These are phyloP conservation scores for Tympanuchus pallidicinctus DNA, from an alignment of 2,113 vertebrate genomes.

Conservation along the genomic window DNA sequence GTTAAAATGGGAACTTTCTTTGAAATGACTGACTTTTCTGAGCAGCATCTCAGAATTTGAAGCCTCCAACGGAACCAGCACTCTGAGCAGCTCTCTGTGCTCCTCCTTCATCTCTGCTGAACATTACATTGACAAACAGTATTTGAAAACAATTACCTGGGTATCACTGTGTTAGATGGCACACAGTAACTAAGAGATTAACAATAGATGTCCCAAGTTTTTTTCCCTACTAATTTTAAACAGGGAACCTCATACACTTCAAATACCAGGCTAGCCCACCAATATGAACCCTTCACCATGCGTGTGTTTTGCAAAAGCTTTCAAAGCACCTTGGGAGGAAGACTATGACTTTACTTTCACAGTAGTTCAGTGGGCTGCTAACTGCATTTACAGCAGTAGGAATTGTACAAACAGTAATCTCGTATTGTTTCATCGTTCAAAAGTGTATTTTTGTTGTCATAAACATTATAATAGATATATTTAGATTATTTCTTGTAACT, in stretches of 20 bases:
- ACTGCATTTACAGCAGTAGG: background rate
- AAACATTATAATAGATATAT: background rate
- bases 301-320: background rate
- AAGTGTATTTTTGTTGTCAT: background rate
- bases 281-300: background rate
- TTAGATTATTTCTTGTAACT: background rate
- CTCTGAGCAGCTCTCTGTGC: constrained; percentile 24
- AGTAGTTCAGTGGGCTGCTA: background rate
- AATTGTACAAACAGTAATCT: background rate
- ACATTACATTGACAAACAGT: constrained; percentile 10
- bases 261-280: background rate
- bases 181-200: background rate
- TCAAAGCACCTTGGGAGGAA: background rate
- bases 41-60: constrained; percentile 35
- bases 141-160: constrained; percentile 23
- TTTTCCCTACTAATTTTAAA: background rate
- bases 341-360: background rate
- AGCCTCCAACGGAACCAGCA: constrained; percentile 44
- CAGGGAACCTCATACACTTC: background rate
- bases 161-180: background rate
- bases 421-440: background rate
- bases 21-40: constrained; percentile 68
- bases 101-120: constrained; percentile 39
- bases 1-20: constrained; percentile 31
- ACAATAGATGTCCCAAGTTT: background rate